Evolutionary conservation across 2,888 invertebrate genomes (phyloP).

Genomic region (Steromphala cineraria): DNA sequence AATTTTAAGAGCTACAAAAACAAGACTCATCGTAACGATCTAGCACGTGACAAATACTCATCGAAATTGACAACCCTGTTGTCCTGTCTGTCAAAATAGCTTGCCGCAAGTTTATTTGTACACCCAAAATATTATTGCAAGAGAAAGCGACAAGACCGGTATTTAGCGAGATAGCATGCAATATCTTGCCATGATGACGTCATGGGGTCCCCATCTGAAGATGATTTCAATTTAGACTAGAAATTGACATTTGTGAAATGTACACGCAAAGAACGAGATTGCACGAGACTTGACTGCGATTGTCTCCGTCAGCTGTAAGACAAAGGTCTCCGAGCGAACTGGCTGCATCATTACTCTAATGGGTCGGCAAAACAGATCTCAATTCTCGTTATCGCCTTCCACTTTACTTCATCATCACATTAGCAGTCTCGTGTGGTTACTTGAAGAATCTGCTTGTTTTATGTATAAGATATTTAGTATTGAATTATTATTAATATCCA

Average conservation of each 20-base stretch:
- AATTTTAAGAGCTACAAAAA: constrained; percentile 4
- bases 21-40: constrained; percentile 11
- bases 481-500: no score
- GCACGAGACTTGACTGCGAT: no score
- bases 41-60: constrained; percentile 17
- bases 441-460: no score
- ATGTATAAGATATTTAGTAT: no score
- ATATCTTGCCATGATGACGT: not conserved
- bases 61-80: constrained; percentile 15
- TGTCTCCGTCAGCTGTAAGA: no score
- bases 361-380: no score
- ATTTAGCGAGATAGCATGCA: not conserved
- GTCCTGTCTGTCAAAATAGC: constrained; percentile 2
- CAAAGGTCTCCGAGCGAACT: no score
- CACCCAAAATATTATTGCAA: constrained; percentile 18
- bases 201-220: not conserved
- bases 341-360: no score
- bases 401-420: no score
- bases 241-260: constrained; percentile 1
- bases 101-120: constrained; percentile 19
- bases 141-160: not conserved
- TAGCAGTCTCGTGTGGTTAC: no score
- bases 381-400: no score
- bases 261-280: not conserved
- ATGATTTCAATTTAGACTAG: not conserved